Base-by-base conservation (phyloP, 2,113 vertebrate genomes). In the Silurus meridionalis region DNA sequence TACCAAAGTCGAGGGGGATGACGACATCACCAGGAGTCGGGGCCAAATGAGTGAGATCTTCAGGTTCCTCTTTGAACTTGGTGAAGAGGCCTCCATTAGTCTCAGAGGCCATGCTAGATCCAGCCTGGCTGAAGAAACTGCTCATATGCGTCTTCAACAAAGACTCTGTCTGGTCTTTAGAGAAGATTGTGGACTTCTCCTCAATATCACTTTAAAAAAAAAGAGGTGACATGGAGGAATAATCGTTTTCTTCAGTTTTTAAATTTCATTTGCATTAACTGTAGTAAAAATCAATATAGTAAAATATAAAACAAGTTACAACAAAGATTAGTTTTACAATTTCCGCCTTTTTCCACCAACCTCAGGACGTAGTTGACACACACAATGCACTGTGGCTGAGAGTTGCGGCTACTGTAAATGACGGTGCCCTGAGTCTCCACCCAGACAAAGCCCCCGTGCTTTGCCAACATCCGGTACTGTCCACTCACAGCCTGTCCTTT, bases 341-440 rank as follows among this genome's bases (percentile, higher is more conserved):
- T 79, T 64, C 8, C 23, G 8, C 19, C 1, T 66, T 53, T 46
- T 69, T 37, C 14, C 21, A 72, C 94, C 93, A 50, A 99, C 98
- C 98, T 99, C 89, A 99, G 96, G 82, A 99, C 97, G 0, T 97
- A 98, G 95, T 99, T 99, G 91, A 99, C 92, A 58, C 98, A 98
- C 91, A 99, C 96, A 25, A 99, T 97, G 88, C 98, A 99, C 93
- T 99, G 98, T 0, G 98, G 98, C 93, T 99, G 98, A 1, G 98
- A 95, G 95, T 99, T 99, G 55, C 98, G 97, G n/a, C 95, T 97
- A 72, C 97, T 99, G 90, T 99, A 99, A 83, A 99, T 98, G 86
- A 99, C 97, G 0, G 98, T 98, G 79, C 97, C 97, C 88, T 99
- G 98, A 0, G 97, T 99, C 89, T 99, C 97, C 82, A 99, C 94